Evolutionary conservation across 2,113 vertebrate species (phyloP).

Genomic region (Clarias magur): DNA sequence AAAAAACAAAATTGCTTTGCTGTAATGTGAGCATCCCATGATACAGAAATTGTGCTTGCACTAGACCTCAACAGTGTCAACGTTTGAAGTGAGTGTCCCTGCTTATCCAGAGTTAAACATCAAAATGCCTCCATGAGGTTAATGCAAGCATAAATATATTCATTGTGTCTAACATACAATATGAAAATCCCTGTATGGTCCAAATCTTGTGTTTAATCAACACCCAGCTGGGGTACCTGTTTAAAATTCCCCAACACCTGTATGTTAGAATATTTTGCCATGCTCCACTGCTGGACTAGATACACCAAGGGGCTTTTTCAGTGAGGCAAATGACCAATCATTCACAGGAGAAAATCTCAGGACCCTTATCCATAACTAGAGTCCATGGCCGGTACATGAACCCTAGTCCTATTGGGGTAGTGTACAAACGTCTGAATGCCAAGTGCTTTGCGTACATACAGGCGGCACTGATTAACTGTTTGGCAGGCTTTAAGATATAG

Average conservation of each 20-base stretch:
- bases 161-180: constrained; percentile 44
- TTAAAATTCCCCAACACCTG: constrained; percentile 67
- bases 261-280: constrained; percentile 65
- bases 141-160: constrained; percentile 63
- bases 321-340: constrained; percentile 58
- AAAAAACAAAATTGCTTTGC: not conserved
- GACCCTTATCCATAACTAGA: constrained; percentile 19
- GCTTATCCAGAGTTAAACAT: constrained; percentile 48
- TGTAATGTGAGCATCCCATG: constrained; percentile 25
- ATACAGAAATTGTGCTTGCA: constrained; percentile 40
- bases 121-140: constrained; percentile 63
- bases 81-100: constrained; percentile 53
- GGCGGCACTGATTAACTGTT: constrained; percentile 42
- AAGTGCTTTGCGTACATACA: constrained; percentile 25
- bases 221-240: constrained; percentile 53
- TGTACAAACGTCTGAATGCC: constrained; percentile 26
- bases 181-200: constrained; percentile 43
- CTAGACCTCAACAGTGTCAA: constrained; percentile 50
- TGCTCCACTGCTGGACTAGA: constrained; percentile 60
- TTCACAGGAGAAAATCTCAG: constrained; percentile 17
- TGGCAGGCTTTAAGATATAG: constrained; percentile 52
- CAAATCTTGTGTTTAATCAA: constrained; percentile 63
- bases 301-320: constrained; percentile 56
- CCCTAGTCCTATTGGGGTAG: constrained; percentile 16
- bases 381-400: constrained; percentile 51